Evolutionary conservation across 2,113 vertebrate genomes (phyloP), one percentile per base, ranked within the genome.

Genomic region (Lanius collurio): DNA sequence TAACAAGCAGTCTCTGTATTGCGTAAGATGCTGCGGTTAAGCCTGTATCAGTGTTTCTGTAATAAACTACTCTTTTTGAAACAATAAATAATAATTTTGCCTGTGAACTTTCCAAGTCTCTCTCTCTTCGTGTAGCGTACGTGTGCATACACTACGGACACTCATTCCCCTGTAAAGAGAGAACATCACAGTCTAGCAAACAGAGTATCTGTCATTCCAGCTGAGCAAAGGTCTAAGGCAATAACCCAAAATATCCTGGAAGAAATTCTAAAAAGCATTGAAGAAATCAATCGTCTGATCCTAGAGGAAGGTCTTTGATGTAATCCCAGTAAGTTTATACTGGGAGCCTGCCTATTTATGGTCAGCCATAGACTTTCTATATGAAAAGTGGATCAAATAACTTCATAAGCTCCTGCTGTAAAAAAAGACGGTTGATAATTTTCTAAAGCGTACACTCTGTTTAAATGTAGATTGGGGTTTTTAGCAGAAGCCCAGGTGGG

Each of bases 231-330:
- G 96, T 96, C 96, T 97, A 97, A 98, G 97, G 97, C 97, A 97
- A 96, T 94, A 97, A 96, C 96, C 98, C 97, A 97, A 97, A 98
- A 97, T 97, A 97, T 94, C 92, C 97, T 97, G 97, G 97, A 98
- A 97, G 97, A 94, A 96, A 95, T 39, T 96, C 97, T 97, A 90
- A 97, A 92, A 97, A 82, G 97, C 95, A 97, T 96, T 97, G 97
- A 98, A 97, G 97, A 97, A 98, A 95, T 96, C 87, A 74, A 91
- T 97, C 97, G 95, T 98, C 97, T 97, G 97, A 97, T 97, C 96
- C 96, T 96, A 88, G 97, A 97, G 94, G 95, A 97, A 97, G 76
- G 96, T 80, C 97, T 98, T 98, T 98, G 97, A 98, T 98, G 98
- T 98, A 96, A 96, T 95, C 87, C 86, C 12, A 91, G 76, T 96